phyloP scores from a whole-genome alignment of 2,113 vertebrate species.

The Helogale parvula region DNA sequence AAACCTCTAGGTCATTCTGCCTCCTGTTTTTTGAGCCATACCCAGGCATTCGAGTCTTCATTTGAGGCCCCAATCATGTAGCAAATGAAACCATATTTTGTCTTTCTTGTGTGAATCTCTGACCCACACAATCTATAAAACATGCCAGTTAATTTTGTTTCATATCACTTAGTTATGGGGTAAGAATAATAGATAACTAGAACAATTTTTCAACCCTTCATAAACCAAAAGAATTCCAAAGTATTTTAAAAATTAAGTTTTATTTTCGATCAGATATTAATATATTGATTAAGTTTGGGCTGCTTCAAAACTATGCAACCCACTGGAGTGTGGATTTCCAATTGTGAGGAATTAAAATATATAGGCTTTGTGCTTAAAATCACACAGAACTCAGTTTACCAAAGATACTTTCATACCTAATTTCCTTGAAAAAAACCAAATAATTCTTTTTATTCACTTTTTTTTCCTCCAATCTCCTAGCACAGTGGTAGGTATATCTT shows the following conservation, averaged over 20 bases:
- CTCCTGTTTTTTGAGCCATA: background rate
- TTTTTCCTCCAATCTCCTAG: background rate
- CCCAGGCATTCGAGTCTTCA: background rate
- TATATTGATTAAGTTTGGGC: background rate
- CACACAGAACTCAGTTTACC: background rate
- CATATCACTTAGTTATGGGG: background rate
- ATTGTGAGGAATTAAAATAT: background rate
- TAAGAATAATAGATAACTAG: background rate
- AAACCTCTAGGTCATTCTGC: background rate
- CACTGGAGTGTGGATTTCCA: background rate
- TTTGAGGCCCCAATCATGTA: background rate
- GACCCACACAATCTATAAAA: background rate
- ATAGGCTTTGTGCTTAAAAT: background rate
- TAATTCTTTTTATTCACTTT: background rate
- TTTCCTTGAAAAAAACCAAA: background rate
- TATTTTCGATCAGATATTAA: background rate
- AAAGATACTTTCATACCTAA: background rate
- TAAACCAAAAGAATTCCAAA: background rate
- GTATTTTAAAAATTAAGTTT: background rate
- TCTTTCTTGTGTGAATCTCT: background rate
- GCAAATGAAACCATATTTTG: background rate
- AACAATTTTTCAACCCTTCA: background rate
- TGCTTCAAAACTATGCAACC: background rate
- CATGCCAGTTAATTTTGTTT: background rate
- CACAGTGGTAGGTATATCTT: background rate